A percentile compares a stretch with the other conserved stretches of the same genome.
Conservation (phyloP, 2,113 vertebrate species). For the Prinia subflava region DNA sequence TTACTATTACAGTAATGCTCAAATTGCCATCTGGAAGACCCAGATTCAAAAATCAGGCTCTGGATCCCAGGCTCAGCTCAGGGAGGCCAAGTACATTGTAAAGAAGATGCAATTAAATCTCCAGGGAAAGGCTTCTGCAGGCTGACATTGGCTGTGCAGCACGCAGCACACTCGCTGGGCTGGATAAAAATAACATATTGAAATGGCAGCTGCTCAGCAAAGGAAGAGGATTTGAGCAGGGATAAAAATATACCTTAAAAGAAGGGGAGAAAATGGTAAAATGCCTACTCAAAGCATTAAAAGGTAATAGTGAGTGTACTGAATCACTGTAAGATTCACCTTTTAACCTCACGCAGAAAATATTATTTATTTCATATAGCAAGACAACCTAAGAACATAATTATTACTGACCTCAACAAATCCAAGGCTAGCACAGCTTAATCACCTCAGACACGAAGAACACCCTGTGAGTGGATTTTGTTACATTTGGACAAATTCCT, state of each 20-base stretch:
- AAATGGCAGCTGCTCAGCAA: slow-evolving; percentile 66
- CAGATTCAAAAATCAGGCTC: slow-evolving; percentile 47
- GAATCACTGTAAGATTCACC: neutral
- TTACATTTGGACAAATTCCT: neutral
- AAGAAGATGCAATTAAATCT: slow-evolving; percentile 63
- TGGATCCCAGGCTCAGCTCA: slow-evolving; percentile 21
- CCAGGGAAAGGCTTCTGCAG: slow-evolving; percentile 55
- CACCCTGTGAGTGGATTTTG: neutral
- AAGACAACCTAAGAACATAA: neutral
- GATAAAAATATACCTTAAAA: slow-evolving; percentile 50
- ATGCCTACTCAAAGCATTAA: neutral
- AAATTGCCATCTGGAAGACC: slow-evolving; percentile 50
- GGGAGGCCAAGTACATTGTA: slow-evolving; percentile 15
- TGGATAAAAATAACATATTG: slow-evolving; percentile 72
- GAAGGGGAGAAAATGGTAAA: neutral
- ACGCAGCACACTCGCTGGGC: slow-evolving; percentile 13
- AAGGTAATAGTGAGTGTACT: neutral
- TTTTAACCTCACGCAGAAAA: neutral
- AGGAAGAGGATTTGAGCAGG: slow-evolving; percentile 41
- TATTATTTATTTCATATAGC: neutral
- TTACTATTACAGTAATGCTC: neutral
- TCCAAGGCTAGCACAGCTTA: neutral
- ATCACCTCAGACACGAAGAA: neutral
- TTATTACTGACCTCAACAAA: neutral
- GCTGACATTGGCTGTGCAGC: slow-evolving; percentile 45